Conservation (phyloP, 2,797 vertebrate genomes). For the Peromyscus nudipes region DNA sequence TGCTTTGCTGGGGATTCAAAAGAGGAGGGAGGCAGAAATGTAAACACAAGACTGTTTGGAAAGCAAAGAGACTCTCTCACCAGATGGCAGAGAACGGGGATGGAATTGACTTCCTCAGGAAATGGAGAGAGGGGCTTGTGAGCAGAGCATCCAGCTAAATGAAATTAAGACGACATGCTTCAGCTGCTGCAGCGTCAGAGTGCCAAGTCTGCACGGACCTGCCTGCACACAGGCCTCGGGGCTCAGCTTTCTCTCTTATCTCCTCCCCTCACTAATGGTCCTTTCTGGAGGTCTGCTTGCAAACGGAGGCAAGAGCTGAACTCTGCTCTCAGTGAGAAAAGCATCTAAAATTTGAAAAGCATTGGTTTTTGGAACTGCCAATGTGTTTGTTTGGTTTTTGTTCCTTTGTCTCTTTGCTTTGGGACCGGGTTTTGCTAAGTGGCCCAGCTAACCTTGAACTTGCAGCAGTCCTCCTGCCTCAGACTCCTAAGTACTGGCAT, state of each 20-base stretch:
- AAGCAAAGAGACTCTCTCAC: slow-evolving; percentile 69
- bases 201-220: slow-evolving; percentile 63
- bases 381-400: background rate
- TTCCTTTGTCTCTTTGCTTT: background rate
- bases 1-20: slow-evolving; percentile 74
- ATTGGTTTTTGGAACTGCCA: background rate
- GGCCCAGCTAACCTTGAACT: background rate
- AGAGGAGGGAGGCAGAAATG: slow-evolving; percentile 46
- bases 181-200: slow-evolving; percentile 61
- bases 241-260: background rate
- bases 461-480: background rate
- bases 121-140: slow-evolving; percentile 70
- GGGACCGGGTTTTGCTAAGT: background rate
- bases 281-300: background rate
- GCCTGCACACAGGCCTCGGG: background rate
- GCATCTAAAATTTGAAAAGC: background rate
- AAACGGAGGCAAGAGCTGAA: slow-evolving; percentile 41
- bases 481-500: background rate
- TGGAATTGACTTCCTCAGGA: slow-evolving; percentile 66
- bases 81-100: slow-evolving; percentile 39
- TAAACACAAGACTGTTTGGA: slow-evolving; percentile 72
- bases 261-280: background rate
- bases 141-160: slow-evolving; percentile 70
- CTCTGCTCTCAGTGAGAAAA: background rate
- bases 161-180: slow-evolving; percentile 77